A percentile compares a stretch with the other conserved stretches of the same genome.
Evolutionary conservation across 2,888 invertebrate genomes (phyloP).

Genomic region (Leptopilina drosophilae): DNA sequence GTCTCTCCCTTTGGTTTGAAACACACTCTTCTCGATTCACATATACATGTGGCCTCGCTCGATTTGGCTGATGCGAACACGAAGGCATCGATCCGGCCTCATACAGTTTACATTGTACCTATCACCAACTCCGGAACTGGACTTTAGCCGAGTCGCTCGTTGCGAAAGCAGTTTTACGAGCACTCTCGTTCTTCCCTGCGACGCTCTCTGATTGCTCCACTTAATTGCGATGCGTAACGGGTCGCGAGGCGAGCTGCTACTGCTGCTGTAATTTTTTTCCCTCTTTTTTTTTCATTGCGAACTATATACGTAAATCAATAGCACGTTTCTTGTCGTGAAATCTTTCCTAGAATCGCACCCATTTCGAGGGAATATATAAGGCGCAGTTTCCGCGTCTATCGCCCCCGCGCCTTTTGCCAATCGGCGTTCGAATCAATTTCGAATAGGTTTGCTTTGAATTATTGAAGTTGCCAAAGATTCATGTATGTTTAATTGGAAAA

Average conservation of each 20-base stretch:
- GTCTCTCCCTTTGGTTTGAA: constrained; percentile 17
- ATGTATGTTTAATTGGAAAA: too few species aligned
- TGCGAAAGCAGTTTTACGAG: constrained; percentile 36
- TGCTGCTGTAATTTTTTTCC: too few species aligned
- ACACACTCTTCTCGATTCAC: constrained; percentile 12
- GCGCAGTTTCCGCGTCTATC: constrained; percentile 4
- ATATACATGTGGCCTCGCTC: constrained; percentile 49
- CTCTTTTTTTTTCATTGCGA: constrained; percentile 11
- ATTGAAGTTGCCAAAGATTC: too few species aligned
- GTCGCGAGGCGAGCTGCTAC: constrained; percentile 15
- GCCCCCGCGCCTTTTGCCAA: background rate
- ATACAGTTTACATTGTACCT: constrained; percentile 54
- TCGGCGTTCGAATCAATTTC: background rate
- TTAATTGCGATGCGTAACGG: constrained; percentile 30
- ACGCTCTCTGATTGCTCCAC: constrained; percentile 34
- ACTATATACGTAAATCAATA: constrained; percentile 15
- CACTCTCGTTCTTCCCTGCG: constrained; percentile 36
- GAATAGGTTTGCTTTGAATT: background rate
- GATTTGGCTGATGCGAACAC: constrained; percentile 57
- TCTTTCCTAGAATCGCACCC: constrained; percentile 12
- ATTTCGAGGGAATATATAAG: constrained; percentile 6
- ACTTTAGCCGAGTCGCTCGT: constrained; percentile 40
- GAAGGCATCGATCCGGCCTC: constrained; percentile 57
- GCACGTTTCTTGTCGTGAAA: constrained; percentile 24
- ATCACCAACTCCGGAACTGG: constrained; percentile 40